Conservation (phyloP, 2,113 vertebrate species). For the Pseudopipra pipra region DNA sequence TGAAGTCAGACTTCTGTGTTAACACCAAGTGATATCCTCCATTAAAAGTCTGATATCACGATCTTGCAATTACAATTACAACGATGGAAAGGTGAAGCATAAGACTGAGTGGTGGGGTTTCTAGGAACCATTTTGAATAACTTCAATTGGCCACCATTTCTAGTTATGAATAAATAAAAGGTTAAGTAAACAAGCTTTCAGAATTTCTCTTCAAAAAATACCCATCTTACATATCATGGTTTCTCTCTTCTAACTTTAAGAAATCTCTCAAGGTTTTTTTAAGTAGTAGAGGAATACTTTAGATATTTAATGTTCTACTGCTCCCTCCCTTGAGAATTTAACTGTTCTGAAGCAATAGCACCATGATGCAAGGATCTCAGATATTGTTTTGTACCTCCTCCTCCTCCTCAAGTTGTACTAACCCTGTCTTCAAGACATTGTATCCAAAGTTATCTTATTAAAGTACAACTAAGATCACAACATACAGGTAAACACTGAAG, state of each 20-base stretch:
- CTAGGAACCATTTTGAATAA: not conserved
- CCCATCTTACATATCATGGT: not conserved
- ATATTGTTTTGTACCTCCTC: not conserved
- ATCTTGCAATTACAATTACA: not conserved
- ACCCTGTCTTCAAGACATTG: not conserved
- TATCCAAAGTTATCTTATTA: not conserved
- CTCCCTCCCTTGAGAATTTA: not conserved
- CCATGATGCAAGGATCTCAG: not conserved
- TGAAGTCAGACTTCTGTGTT: not conserved
- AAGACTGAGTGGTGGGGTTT: not conserved
- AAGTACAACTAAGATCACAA: not conserved
- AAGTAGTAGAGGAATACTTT: not conserved
- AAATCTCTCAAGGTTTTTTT: not conserved
- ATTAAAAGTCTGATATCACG: not conserved
- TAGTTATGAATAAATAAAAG: not conserved
- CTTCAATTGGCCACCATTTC: not conserved
- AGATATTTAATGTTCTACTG: not conserved
- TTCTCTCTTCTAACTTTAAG: not conserved
- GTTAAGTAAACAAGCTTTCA: not conserved
- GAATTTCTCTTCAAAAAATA: not conserved
- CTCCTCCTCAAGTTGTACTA: not conserved
- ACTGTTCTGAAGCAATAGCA: not conserved
- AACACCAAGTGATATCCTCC: not conserved
- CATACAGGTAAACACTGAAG: not conserved
- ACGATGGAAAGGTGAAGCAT: not conserved